Percentiles rank a stretch among this genome's conserved stretches.
These are phyloP conservation scores for Rhinatrema bivittatum DNA, from an alignment of 2,797 vertebrate species.

Conservation along the genomic window DNA sequence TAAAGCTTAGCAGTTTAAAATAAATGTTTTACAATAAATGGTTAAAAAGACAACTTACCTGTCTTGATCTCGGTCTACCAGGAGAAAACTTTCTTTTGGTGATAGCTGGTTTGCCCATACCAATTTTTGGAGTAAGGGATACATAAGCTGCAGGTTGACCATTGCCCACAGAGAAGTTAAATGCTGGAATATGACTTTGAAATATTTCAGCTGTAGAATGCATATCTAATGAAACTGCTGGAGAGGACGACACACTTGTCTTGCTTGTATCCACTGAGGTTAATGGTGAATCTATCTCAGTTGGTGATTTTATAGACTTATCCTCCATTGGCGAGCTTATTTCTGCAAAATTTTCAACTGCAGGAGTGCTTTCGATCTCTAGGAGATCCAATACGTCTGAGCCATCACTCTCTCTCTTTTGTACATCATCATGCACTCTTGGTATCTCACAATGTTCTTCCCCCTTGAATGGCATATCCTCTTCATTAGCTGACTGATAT, in stretches of 20 bases:
- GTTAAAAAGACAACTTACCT: constrained; percentile 70
- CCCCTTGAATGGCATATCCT: constrained; percentile 8
- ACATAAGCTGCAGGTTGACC: constrained; percentile 75
- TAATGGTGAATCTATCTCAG: constrained; percentile 37
- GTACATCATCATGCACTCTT: constrained; percentile 34
- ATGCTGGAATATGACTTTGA: constrained; percentile 34
- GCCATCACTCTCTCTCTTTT: constrained; percentile 34
- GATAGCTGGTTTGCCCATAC: constrained; percentile 95
- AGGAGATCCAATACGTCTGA: constrained; percentile 36
- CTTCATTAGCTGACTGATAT: constrained; percentile 15
- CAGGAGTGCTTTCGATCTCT: constrained; percentile 51
- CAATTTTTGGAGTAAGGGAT: constrained; percentile 88
- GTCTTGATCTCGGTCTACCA: constrained; percentile 84
- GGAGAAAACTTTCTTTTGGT: constrained; percentile 94
- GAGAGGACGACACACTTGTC: constrained; percentile 39
- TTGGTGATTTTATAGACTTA: constrained; percentile 56
- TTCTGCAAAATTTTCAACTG: constrained; percentile 55
- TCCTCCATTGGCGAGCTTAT: constrained; percentile 60
- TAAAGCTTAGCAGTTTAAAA: too few relatives aligned
- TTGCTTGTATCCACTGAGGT: constrained; percentile 33
- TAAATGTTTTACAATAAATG: too few relatives aligned
- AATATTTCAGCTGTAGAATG: constrained; percentile 55
- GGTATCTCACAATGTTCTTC: constrained; percentile 40
- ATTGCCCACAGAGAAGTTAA: constrained; percentile 37
- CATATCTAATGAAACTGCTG: constrained; percentile 37